Conservation (phyloP, 2,797 vertebrate species). For the Rhodeus uyekii region DNA sequence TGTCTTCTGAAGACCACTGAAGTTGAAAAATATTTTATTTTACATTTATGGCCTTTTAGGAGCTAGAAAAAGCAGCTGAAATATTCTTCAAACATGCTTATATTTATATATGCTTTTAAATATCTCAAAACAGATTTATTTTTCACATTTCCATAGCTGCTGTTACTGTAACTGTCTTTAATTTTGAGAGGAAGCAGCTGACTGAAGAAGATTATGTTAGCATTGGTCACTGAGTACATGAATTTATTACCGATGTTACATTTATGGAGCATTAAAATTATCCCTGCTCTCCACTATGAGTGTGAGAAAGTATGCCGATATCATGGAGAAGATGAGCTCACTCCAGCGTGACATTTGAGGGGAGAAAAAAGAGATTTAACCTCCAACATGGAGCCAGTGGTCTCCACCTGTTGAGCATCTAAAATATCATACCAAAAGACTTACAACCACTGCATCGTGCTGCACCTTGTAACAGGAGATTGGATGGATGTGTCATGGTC, state of each 20-base stretch:
- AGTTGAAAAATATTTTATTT: neutral
- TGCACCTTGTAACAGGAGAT: conserved; percentile 15
- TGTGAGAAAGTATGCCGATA: conserved; percentile 22
- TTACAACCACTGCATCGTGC: neutral
- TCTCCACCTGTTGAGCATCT: conserved; percentile 32
- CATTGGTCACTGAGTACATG: neutral
- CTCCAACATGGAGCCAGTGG: neutral
- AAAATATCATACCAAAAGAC: neutral
- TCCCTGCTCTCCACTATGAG: neutral
- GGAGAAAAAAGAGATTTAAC: neutral
- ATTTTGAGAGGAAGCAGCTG: neutral
- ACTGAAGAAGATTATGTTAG: neutral
- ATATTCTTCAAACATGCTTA: neutral
- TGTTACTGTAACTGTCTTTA: neutral
- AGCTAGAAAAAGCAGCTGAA: neutral
- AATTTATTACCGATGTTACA: neutral
- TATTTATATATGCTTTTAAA: neutral
- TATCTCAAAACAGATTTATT: neutral
- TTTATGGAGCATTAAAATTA: neutral
- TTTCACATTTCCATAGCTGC: neutral
- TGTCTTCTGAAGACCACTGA: neutral
- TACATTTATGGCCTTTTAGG: neutral
- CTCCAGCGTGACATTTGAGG: no score
- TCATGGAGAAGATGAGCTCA: conserved; percentile 1
- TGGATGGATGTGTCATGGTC: conserved; percentile 2